phyloP scores from a whole-genome alignment of 2,797 vertebrate genomes.

The Esox lucius region DNA sequence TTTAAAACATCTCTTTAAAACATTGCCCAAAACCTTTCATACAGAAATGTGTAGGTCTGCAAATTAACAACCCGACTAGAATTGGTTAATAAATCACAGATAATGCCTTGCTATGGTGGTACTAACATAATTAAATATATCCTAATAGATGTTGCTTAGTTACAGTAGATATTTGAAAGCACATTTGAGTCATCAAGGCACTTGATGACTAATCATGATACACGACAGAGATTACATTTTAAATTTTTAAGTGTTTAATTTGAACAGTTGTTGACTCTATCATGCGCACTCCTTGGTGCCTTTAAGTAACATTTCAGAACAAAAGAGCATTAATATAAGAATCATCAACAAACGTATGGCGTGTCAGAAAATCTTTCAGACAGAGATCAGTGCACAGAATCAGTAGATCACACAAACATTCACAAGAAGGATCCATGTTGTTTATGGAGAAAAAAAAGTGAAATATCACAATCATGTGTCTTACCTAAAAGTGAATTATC shows the following conservation, averaged over 20 bases:
- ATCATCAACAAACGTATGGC: slow-evolving; percentile 31
- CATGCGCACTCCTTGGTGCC: not conserved
- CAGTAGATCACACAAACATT: slow-evolving; percentile 31
- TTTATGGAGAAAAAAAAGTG: slow-evolving; percentile 57
- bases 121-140: not conserved
- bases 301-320: slow-evolving; percentile 19
- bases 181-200: not conserved
- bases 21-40: not conserved
- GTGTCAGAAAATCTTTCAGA: slow-evolving; percentile 20
- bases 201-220: not conserved
- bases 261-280: not conserved
- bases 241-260: not conserved
- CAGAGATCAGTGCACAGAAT: slow-evolving; percentile 35
- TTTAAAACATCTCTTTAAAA: slow-evolving; percentile 11
- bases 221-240: not conserved
- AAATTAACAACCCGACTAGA: not conserved
- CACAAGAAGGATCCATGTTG: slow-evolving; percentile 8
- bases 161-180: slow-evolving; percentile 25
- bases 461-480: slow-evolving; percentile 62
- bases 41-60: not conserved
- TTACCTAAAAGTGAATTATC: slow-evolving; percentile 34
- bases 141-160: slow-evolving; percentile 32
- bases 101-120: not conserved
- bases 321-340: slow-evolving; percentile 47
- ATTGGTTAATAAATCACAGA: not conserved